These are phyloP conservation scores for Brachyhypopomus gauderio DNA, from an alignment of 2,113 vertebrate species.

Conservation along the genomic window DNA sequence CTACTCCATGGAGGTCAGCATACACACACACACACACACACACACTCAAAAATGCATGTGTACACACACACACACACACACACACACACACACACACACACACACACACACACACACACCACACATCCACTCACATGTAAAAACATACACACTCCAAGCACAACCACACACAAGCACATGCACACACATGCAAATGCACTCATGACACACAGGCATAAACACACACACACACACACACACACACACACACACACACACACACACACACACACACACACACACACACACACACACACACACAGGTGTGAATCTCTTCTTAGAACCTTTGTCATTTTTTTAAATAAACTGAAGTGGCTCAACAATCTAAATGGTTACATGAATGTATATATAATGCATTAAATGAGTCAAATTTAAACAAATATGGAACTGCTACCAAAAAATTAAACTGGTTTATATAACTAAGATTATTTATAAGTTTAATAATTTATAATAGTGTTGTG, in stretches of 20 bases:
- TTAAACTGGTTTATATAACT: too few species aligned
- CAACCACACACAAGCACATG: conserved; percentile 5
- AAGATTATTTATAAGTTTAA: too few species aligned
- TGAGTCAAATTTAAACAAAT: too few species aligned
- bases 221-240: conserved; percentile 38
- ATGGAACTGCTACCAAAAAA: too few species aligned
- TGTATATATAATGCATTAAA: too few species aligned
- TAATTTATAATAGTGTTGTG: too few species aligned
- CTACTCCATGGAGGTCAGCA: conserved; percentile 49
- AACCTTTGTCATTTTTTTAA: background rate
- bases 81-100: too few species aligned
- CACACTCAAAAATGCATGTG: background rate
- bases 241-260: conserved; percentile 29
- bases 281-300: background rate
- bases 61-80: conserved; percentile 13
- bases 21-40: conserved; percentile 8
- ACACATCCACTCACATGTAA: background rate
- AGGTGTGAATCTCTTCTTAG: background rate
- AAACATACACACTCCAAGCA: too few species aligned
- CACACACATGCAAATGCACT: background rate
- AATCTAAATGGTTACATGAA: background rate
- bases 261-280: conserved; percentile 37
- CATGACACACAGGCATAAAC: conserved; percentile 19
- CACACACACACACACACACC: conserved; percentile 3
- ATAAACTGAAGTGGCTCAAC: background rate